Percentiles rank a stretch among this genome's conserved stretches.
Evolutionary conservation across 2,797 vertebrate species (phyloP).

Genomic region (Bradypus variegatus): DNA sequence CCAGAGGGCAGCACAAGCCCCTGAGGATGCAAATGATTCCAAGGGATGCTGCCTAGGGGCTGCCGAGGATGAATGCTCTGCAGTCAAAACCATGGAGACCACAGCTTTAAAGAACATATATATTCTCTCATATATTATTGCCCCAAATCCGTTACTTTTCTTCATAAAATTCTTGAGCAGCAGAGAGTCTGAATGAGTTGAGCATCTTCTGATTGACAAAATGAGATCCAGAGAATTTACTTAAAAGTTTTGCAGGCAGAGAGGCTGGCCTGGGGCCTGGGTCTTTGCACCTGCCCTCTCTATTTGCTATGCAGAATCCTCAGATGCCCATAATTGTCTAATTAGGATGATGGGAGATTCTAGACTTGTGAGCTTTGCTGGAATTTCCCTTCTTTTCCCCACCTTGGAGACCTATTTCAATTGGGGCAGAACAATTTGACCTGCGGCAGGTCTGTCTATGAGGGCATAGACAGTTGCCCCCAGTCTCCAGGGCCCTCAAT

Average conservation of each 20-base stretch:
- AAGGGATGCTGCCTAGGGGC: not conserved
- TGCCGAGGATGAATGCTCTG: fast-evolving
- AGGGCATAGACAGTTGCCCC: not conserved
- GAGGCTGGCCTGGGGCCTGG: not conserved
- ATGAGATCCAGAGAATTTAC: not conserved
- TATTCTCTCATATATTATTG: not conserved
- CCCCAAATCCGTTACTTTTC: not conserved
- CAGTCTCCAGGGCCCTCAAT: not conserved
- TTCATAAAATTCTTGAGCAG: not conserved
- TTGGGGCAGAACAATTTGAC: not conserved
- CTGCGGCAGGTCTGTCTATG: no score
- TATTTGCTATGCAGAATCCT: not conserved
- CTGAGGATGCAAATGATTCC: not conserved
- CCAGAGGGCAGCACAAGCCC: not conserved
- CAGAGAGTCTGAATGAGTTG: not conserved
- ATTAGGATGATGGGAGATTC: not conserved
- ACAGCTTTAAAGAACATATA: not conserved
- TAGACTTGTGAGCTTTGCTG: not conserved
- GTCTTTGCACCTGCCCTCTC: not conserved
- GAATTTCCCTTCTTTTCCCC: not conserved
- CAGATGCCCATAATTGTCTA: not conserved
- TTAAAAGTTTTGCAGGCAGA: not conserved
- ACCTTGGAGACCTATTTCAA: not conserved
- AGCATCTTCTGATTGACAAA: not conserved
- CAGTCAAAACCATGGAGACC: not conserved